A percentile compares a stretch with the other conserved stretches of the same genome.
Conservation (phyloP, 2,888 invertebrate genomes). For the Xestia c-nigrum region DNA sequence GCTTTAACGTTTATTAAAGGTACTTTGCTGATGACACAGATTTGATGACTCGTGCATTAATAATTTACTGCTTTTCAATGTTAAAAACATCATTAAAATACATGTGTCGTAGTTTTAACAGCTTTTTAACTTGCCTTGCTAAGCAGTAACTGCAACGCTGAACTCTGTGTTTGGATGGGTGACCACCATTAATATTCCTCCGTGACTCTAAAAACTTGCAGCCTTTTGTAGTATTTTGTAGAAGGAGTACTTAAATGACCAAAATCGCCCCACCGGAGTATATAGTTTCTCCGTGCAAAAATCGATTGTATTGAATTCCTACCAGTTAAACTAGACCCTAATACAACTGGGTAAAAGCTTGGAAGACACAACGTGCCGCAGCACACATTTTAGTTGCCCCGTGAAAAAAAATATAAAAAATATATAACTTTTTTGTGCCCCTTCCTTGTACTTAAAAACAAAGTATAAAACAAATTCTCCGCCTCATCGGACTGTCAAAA, state of each 20-base stretch:
- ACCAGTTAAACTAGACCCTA: not conserved
- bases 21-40: not conserved
- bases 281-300: too few species aligned
- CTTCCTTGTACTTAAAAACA: too few species aligned
- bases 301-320: not conserved
- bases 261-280: too few species aligned
- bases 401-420: not conserved
- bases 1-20: conserved; percentile 5
- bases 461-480: too few species aligned
- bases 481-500: too few species aligned
- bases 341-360: not conserved
- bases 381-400: not conserved
- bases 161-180: not conserved
- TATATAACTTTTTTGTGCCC: not conserved
- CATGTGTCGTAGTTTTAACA: not conserved
- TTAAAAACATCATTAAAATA: not conserved
- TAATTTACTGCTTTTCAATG: not conserved
- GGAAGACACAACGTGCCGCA: not conserved
- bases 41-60: not conserved
- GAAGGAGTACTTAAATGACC: too few species aligned
- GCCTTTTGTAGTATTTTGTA: too few species aligned
- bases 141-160: not conserved
- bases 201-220: too few species aligned
- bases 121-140: not conserved
- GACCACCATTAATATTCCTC: not conserved